Base-by-base conservation (phyloP, 1,140 invertebrate species). In the Drosophila sucinea region DNA sequence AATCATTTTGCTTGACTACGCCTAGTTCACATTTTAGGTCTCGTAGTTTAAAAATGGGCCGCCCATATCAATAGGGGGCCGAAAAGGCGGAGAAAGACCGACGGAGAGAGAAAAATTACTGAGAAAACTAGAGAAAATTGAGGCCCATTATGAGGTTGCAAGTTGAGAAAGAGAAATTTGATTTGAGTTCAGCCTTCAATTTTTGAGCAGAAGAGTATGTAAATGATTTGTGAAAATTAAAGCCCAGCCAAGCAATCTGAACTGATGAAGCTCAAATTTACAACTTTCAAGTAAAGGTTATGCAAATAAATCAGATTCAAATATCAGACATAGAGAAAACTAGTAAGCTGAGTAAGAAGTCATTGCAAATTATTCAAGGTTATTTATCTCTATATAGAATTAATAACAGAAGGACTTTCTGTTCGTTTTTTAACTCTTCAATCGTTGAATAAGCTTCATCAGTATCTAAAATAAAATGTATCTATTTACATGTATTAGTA, bases 1-100 rank as follows among this genome's bases (percentile, higher is more conserved):
- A 87, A 89, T 87, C 83, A 87, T 89, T 89, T 86, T 58, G 67
- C 67, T 63, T 73, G 70, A 75, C 65, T 71, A 67, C 62, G 74
- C 64, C 81, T 66, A 66, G 79, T 67, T 79, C 77, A 66, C 68
- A 77, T 78, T 78, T 67, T 78, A 69, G 75, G 75, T 60, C 75
- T 61, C 72, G 75, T 77, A 77, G 68, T 78, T 78, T 78, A 78
- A 78, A 78, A 78, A 78, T 77, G 74, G 75, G 74, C 74, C 74
- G 62, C 74, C 62, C 23, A 51, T 63, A 72, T 77, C 67, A 30
- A 77, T 77, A 77, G 11, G 35, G 11, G 1, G 74, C 70, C 69
- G 17, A 32, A 33, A 44, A 25, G 58, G 7, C 23, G 41, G 10
- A 38, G 35, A 11, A 4, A 30, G 30, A 1, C 30, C 2, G 4